Base-by-base conservation (phyloP, 2,113 vertebrate genomes). In the Chaetorhynchus papuensis region DNA sequence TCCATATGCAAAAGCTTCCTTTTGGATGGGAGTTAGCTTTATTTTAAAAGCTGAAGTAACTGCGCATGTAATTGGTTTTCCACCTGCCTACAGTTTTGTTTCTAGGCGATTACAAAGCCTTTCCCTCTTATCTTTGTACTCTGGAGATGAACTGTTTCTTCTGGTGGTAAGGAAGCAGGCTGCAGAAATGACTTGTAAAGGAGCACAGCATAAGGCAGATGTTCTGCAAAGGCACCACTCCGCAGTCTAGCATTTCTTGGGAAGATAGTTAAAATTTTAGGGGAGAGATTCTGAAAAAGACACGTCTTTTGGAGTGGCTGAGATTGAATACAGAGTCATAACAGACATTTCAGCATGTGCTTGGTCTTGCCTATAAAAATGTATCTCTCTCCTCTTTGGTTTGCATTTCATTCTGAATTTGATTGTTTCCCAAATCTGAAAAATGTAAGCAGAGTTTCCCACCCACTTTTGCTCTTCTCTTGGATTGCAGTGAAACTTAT, bases 401-500 rank as follows among this genome's bases (percentile, higher is more conserved):
- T 65, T 79, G 35, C 26, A 8, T 76, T 66, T 89, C 15, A 12
- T 79, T 93, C 50, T 71, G 35, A 61, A 76, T 81, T 81, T 28
- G 45, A 63, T 66, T 83, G 11, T 79, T 94, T 76, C 66, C 42
- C 39, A 91, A 54, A 60, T 49, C 22, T 15, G 42, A 81, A 78
- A 77, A 56, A 61, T 7, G 13, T 21, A 53, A 78, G 47, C 28
- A n/a, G 39, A 37, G 11, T 54, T 85, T 72, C 69, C n/a, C 52
- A 26, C 26, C 3, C 7, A 30, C 4, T 44, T 37, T 71, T 92
- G 53, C 5, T 64, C 44, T 77, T 89, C 91, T 60, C 35, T 89
- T 56, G 20, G 45, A 53, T 90, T 94, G 12, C 96, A 99, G 99
- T 99, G 53, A 99, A 99, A 97, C 98, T 99, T 70, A 92, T 98